Evolutionary conservation across 2,888 invertebrate genomes (phyloP), one percentile per base, ranked within the genome.

Genomic region (Bellardia pandia): DNA sequence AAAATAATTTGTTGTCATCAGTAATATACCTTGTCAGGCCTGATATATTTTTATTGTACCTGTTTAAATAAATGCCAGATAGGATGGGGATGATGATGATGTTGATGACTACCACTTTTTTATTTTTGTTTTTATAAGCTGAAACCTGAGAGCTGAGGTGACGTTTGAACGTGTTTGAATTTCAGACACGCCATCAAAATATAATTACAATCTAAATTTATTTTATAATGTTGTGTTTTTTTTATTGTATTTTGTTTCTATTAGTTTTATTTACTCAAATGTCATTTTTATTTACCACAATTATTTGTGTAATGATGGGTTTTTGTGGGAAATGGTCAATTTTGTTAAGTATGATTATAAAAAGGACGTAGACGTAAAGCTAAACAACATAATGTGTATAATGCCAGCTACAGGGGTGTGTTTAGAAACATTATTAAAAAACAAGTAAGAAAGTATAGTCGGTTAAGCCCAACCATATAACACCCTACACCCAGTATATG

Each of bases 101-200:
- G 23, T 23, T 23, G 23, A 23, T 23, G 23, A 23, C 23, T 23
- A 23, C 0, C 23, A 23, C 1, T 23, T 23, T 23, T 23, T 23
- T 23, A 23, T 6, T 37, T 33, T 33, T 3, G 33, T 33, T 33
- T 0, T 33, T 33, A 33, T 33, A 4, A 4, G 5, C 6, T 37
- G 37, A 3, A 37, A 37, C 6, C 37, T 23, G 23, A 23, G 23
- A 23, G 23, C 5, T 37, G 37, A 5, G 37, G 37, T 37, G 37
- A 6, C 13, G 23, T 45, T 56, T 4, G 23, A 2, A 23, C 13
- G 72, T 58, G 42, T 53, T 23, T 72, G 16, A 56, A 45, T 56
- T 66, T 56, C 14, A 37, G 23, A 56, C 80, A 81, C 74, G 80
- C 80, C 56, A 58, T 23, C 74, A 74, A 33, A 66, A 58, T 45